Percentiles rank a stretch among this genome's conserved stretches.
Evolutionary conservation across 2,888 invertebrate genomes (phyloP).

Genomic region (Drosophila recens): DNA sequence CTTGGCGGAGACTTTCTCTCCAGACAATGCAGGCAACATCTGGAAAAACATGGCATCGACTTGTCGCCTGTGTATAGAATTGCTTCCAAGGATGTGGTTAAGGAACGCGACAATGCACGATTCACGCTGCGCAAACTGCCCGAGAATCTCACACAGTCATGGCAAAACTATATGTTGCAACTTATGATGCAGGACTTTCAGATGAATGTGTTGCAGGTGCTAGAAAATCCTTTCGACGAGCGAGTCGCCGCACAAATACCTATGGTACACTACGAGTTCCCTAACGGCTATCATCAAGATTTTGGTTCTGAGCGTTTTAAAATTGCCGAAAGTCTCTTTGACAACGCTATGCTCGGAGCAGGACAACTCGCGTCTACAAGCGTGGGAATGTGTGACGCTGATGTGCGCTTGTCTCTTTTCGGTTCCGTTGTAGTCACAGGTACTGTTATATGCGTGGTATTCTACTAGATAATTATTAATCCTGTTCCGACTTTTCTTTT

Average conservation of each 20-base stretch:
- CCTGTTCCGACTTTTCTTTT: background rate
- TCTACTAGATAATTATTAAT: background rate
- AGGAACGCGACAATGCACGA: slow-evolving; percentile 94
- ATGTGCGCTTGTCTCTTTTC: slow-evolving; percentile 97
- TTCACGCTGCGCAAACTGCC: slow-evolving; percentile 92
- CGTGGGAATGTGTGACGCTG: slow-evolving; percentile 98
- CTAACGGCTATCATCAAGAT: slow-evolving; percentile 98
- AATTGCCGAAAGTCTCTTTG: slow-evolving; percentile 97
- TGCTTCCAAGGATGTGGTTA: slow-evolving; percentile 93
- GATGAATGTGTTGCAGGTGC: slow-evolving; percentile 87
- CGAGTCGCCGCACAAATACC: slow-evolving; percentile 94
- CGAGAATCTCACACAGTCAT: slow-evolving; percentile 94
- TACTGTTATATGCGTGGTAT: slow-evolving; percentile 23
- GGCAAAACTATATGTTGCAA: slow-evolving; percentile 98
- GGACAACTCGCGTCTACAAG: slow-evolving; percentile 93
- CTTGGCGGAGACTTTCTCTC: slow-evolving; percentile 98
- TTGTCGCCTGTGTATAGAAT: slow-evolving; percentile 91
- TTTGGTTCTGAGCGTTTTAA: slow-evolving; percentile 97
- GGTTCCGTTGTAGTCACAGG: slow-evolving; percentile 97
- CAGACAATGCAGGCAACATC: slow-evolving; percentile 89
- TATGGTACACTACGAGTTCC: slow-evolving; percentile 98
- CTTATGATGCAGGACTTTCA: slow-evolving; percentile 89
- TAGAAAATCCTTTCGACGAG: slow-evolving; percentile 96
- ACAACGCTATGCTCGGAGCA: slow-evolving; percentile 96
- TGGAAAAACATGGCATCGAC: slow-evolving; percentile 89